Evolutionary conservation across 2,797 vertebrate species (phyloP), one percentile per base, ranked within the genome.

Genomic region (Sylvilagus floridanus): DNA sequence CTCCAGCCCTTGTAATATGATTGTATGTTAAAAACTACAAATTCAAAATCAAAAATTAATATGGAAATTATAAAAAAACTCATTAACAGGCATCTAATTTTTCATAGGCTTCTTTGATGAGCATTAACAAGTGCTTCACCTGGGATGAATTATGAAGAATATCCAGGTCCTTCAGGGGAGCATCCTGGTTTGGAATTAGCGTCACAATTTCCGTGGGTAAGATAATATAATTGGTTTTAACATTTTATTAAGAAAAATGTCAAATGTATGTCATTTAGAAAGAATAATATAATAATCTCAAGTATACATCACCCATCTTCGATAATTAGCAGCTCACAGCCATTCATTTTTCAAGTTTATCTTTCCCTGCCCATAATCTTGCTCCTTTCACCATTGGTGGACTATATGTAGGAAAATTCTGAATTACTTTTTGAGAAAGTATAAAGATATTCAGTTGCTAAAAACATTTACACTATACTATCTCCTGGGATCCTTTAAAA

Each of bases 81-180:
- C 96, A 42, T 42, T 94, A 97, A 37, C 96, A 96, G 24, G 92
- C 81, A 95, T 98, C 97, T n/a, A 98, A 94, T 63, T 97, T 98
- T 81, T 97, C 96, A 88, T 98, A 98, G 10, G 90, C 66, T 97
- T 98, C 97, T 92, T 98, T 97, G 57, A 98, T 91, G 54, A 98
- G 97, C 11, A 24, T 88, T 93, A 97, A 89, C 93, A 98, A 62
- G 52, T 97, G 96, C 87, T 95, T 97, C 95, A 98, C 77, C 60
- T 97, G 96, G 94, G 97, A 6, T 86, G 98, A 98, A 57, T 96
- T 97, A 81, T 97, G 98, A 92, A 98, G 96, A 75, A 96, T 5
- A 24, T 97, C 93, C 95, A 98, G 21, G 35, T 98, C 98, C 69
- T 97, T 95, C 76, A 98, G 85, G 94, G 98, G 97, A 66, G 50